Percentiles rank a stretch among this genome's conserved stretches.
Conservation (phyloP, 2,113 vertebrate species). For the Mesembrinibis cayennensis region DNA sequence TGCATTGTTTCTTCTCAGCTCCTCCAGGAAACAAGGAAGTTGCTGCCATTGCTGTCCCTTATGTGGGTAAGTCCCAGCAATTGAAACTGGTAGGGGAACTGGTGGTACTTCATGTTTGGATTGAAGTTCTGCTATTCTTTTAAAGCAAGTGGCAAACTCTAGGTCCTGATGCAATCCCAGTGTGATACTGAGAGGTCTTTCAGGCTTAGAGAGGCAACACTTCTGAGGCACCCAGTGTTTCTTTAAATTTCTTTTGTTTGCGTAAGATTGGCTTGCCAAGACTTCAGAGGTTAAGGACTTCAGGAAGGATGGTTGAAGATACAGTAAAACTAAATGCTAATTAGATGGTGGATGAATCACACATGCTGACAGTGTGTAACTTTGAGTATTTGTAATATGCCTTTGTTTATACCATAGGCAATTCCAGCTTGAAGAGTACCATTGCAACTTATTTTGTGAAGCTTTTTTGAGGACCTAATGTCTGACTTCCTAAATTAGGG, state of each 20-base stretch:
- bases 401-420: not conserved
- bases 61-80: not conserved
- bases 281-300: not conserved
- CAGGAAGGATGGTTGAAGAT: not conserved
- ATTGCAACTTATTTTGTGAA: not conserved
- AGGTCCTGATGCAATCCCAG: not conserved
- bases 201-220: rapidly evolving
- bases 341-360: not conserved
- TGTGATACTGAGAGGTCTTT: not conserved
- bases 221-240: not conserved
- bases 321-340: not conserved
- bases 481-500: not conserved
- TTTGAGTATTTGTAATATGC: not conserved
- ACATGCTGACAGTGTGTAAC: not conserved
- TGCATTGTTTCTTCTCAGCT: rapidly evolving
- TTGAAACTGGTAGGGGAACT: not conserved
- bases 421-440: not conserved
- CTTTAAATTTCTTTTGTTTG: not conserved
- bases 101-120: rapidly evolving
- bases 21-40: not conserved
- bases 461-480: not conserved
- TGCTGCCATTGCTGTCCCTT: not conserved
- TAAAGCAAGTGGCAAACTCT: not conserved
- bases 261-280: not conserved
- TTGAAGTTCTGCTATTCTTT: not conserved